phyloP scores from a whole-genome alignment of 1,140 invertebrate species.

The Atta cephalotes region DNA sequence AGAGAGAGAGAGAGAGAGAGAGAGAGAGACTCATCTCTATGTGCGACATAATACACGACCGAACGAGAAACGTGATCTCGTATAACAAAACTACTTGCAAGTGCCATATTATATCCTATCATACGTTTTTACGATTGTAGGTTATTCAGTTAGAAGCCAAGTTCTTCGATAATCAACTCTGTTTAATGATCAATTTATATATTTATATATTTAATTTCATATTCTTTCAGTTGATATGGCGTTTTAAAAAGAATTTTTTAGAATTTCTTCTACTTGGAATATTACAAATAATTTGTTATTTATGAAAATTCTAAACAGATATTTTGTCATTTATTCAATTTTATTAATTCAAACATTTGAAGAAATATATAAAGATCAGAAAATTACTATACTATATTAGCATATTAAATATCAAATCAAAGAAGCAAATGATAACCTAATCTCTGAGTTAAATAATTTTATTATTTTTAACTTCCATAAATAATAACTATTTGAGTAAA shows the following conservation, averaged over 20 bases:
- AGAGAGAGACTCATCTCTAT: background rate
- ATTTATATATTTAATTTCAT: background rate
- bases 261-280: background rate
- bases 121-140: background rate
- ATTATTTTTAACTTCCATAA: too few relatives aligned
- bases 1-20: too few relatives aligned
- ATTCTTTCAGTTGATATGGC: background rate
- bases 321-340: background rate
- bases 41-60: background rate
- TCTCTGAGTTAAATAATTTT: too few relatives aligned
- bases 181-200: background rate
- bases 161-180: background rate
- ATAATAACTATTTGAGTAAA: too few relatives aligned
- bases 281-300: background rate
- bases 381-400: too few relatives aligned
- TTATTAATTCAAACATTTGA: background rate
- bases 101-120: background rate
- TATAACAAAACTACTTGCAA: background rate
- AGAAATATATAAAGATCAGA: too few relatives aligned
- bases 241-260: background rate
- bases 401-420: too few relatives aligned
- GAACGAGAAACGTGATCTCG: conserved; percentile 7
- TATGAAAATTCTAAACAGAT: background rate
- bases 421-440: too few relatives aligned
- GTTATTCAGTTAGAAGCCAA: background rate